Base-by-base conservation (phyloP, 2,797 vertebrate genomes). In the Pempheris klunzingeri region DNA sequence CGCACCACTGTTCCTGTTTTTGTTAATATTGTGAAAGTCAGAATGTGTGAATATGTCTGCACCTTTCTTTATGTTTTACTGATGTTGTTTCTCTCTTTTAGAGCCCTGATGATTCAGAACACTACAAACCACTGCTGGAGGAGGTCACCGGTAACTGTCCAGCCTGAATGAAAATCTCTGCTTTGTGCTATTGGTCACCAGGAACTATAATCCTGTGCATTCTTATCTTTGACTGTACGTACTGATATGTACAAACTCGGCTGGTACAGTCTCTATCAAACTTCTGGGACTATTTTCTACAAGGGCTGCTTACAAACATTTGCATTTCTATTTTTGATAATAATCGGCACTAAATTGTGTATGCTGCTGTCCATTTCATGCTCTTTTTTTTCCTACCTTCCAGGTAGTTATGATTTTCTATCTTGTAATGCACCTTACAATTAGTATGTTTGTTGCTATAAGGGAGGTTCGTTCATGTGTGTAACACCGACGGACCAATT, bases 111-210 rank as follows among this genome's bases (percentile, higher is more conserved):
- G 88, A 92, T 10, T 57, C 77, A 47, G 90, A 92, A 44, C 10
- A 12, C 6, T 1, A 44, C 81, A 82, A 77, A 62, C 86, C 86
- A 1, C 90, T 92, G 4, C 49, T 92, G 77, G 83, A 89, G 34
- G 90, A 91, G 12, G 80, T 15, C 53, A 2, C 39, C 52, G 46
- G 5, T 61, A 30, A 59, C 10, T 79, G 74, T 22, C 3, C 2
- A 39, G 71, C 8, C 46, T 91, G 67, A 65, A 43, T 3, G 2
- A 26, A 26, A 11, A 34, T 3, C 8, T 55, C 49, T 61, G 13
- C 44, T 32, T 7, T 18, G 18, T 38, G 10, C 12, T 28, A 1
- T 54, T 7, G 43, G 20, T 5, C 7, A 44, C 22, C 13, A 47
- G 24, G 43, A 9, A 4, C 18, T 70, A 14, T 22, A 28, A 36